Evolutionary conservation across 1,140 invertebrate species (phyloP), one percentile per base, ranked within the genome.

Genomic region (Anoplolepis gracilipes): DNA sequence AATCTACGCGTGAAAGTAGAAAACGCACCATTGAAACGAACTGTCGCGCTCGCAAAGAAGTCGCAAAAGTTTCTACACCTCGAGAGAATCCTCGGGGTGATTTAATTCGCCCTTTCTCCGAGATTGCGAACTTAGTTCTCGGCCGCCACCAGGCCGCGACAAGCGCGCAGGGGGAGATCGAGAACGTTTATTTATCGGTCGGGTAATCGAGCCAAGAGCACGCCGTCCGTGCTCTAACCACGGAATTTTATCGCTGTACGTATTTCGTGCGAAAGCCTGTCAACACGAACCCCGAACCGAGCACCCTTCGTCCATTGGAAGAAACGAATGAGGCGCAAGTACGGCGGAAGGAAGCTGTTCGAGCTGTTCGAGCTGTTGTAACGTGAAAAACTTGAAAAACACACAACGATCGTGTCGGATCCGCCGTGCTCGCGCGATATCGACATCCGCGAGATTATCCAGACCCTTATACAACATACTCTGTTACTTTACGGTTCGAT

Each of bases 401-500:
- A 25, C 22, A 42, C 25, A 16, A 13, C 33, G 46, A 61, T 70
- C 67, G 30, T 25, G 57, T 70, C 53, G 64, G 72, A 77, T 61
- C 64, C 70, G 69, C 53, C 73, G 75, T 77, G 76, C 22, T 36
- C 65, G 69, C 25, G 46, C 53, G 22, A 7, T 70, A 79, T 76
- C 53, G 67, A 88, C 79, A 78, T 78, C 72, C 53, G 49, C 53
- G 67, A 59, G 36, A 70, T 73, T 61, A 53, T 36, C 53, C 19
- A 70, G 53, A 57, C 65, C 53, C 67, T 42, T 46, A n/a, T n/a
- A 39, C 67, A 42, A 69, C 64, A 30, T 46, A 85, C 84, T 70
- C 78, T 90, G 53, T 79, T 86, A 86, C 85, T 86, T 84, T 88
- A 89, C 55, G 33, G 76, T 86, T 82, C 76, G 39, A 61, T 61